Conservation (phyloP, 2,797 vertebrate species). For the Capromys pilorides region DNA sequence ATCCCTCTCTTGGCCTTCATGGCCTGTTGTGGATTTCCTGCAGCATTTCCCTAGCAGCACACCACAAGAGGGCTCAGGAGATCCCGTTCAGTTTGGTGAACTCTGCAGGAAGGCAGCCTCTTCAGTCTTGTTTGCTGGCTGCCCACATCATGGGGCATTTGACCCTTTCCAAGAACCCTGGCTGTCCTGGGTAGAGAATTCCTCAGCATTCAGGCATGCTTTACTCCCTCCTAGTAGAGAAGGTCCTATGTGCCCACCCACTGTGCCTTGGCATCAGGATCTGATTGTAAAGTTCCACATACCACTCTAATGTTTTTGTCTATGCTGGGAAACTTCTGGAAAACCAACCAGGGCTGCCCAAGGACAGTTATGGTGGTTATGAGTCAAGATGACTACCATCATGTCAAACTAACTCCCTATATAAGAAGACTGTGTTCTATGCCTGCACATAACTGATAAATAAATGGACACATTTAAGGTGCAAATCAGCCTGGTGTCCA, state of each 20-base stretch:
- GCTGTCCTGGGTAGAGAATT: neutral
- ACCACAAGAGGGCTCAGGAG: neutral
- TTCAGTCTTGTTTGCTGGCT: neutral
- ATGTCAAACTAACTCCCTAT: neutral
- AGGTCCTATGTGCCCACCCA: rapidly evolving
- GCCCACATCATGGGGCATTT: neutral
- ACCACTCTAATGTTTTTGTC: neutral
- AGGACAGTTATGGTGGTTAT: neutral
- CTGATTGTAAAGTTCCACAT: neutral
- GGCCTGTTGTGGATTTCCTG: slow-evolving; percentile 6
- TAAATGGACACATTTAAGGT: neutral
- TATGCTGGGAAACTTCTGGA: neutral
- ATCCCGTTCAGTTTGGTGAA: neutral
- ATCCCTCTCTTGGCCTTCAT: neutral
- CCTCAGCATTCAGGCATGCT: neutral
- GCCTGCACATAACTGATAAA: neutral
- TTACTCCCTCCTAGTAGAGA: neutral
- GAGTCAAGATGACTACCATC: neutral
- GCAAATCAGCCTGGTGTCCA: neutral
- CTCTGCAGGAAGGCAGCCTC: neutral
- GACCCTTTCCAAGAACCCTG: neutral
- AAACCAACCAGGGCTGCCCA: neutral
- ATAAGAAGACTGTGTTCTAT: neutral
- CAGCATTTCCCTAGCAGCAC: neutral
- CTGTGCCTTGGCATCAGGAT: neutral